Evolutionary conservation across 2,888 invertebrate species (phyloP).

Genomic region (Stictocephala bisonia): DNA sequence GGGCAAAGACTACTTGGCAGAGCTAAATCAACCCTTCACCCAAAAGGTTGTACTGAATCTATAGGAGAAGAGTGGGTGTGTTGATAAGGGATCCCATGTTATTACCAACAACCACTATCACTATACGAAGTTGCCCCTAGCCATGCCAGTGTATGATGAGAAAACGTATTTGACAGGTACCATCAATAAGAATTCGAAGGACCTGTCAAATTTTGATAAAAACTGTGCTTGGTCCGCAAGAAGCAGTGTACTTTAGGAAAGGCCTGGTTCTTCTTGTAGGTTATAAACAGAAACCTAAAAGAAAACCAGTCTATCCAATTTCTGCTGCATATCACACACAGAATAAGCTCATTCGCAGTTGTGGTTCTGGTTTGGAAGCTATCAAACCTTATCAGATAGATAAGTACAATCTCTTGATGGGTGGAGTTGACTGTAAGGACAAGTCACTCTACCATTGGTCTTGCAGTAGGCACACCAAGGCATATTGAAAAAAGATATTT

Average conservation of each 20-base stretch:
- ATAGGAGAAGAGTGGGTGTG: not conserved
- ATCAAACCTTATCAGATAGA: not conserved
- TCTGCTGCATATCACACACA: not conserved
- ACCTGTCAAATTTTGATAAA: not conserved
- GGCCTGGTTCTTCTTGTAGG: no score
- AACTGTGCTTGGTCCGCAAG: not conserved
- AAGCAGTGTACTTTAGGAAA: not conserved
- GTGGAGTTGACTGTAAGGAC: not conserved
- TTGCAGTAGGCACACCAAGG: not conserved
- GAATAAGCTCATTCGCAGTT: not conserved
- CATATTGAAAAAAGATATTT: not conserved
- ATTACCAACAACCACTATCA: not conserved
- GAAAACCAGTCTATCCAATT: not conserved
- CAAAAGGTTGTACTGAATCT: not conserved
- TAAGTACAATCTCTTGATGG: not conserved
- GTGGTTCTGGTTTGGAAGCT: not conserved
- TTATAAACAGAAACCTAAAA: no score
- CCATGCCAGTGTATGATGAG: not conserved
- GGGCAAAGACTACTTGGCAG: not conserved
- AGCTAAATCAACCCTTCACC: not conserved
- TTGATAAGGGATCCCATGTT: not conserved
- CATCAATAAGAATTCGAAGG: not conserved
- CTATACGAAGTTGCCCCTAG: not conserved
- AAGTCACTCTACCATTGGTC: not conserved
- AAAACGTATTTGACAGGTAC: not conserved